Evolutionary conservation across 2,888 invertebrate species (phyloP).

Genomic region (Ramazzottius varieornatus): DNA sequence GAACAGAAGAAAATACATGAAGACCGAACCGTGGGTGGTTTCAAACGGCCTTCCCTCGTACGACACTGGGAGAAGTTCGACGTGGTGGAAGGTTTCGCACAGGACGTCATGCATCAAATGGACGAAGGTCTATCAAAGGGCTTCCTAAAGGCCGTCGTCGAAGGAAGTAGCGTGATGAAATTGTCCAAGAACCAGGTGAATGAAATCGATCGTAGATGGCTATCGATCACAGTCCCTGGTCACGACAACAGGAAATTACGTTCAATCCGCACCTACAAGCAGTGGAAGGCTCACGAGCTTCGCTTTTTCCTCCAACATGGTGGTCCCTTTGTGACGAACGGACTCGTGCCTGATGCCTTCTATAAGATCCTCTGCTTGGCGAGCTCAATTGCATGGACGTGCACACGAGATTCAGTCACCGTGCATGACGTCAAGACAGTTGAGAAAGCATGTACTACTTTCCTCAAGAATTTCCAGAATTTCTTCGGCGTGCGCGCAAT

Average conservation of each 20-base stretch:
- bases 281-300: background rate
- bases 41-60: background rate
- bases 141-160: background rate
- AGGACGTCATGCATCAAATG: background rate
- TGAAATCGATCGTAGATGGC: too few relatives aligned
- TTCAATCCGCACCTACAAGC: background rate
- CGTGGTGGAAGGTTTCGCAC: background rate
- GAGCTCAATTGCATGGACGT: background rate
- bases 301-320: background rate
- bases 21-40: background rate
- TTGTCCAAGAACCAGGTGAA: background rate
- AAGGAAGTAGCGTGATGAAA: background rate
- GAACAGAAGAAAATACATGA: too few relatives aligned
- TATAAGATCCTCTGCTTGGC: background rate
- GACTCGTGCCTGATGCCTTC: background rate
- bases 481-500: background rate
- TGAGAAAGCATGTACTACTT: background rate
- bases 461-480: background rate
- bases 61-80: background rate
- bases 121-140: background rate
- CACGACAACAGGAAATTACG: background rate
- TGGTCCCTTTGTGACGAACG: background rate
- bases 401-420: background rate
- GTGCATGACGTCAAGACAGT: background rate
- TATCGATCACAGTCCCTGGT: background rate